Conservation (phyloP, 2,113 vertebrate species). For the Anser brachyrhynchus region DNA sequence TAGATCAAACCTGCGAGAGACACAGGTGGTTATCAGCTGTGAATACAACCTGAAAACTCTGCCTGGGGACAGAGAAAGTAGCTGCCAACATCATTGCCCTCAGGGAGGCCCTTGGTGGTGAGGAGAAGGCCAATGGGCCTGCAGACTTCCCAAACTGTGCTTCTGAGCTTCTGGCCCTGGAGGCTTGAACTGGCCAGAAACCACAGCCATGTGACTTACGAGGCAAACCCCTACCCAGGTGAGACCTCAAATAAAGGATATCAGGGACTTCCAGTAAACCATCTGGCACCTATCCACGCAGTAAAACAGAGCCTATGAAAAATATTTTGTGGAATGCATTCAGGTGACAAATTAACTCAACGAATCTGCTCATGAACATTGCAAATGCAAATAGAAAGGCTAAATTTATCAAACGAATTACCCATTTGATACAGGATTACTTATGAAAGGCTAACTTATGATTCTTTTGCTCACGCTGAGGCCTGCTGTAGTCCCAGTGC, state of each 20-base stretch:
- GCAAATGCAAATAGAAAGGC: constrained; percentile 55
- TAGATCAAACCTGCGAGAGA: neutral
- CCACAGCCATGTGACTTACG: neutral
- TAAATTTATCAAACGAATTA: constrained; percentile 40
- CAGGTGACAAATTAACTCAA: constrained; percentile 50
- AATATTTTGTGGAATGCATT: constrained; percentile 60
- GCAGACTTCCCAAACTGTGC: neutral
- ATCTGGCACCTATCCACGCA: constrained; percentile 22
- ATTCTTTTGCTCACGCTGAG: neutral
- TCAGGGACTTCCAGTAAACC: constrained; percentile 33
- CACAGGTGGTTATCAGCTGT: neutral
- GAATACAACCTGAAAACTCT: neutral
- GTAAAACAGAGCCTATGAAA: constrained; percentile 33
- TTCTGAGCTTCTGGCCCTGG: accelerated
- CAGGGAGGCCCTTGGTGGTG: accelerated
- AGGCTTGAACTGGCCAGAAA: neutral
- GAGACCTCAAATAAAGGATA: constrained; percentile 19
- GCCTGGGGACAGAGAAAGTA: accelerated
- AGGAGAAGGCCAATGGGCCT: neutral
- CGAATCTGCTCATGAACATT: neutral
- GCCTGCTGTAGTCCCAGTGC: neutral
- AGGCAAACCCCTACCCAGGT: neutral
- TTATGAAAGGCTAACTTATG: constrained; percentile 28
- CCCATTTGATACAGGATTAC: constrained; percentile 40
- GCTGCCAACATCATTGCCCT: neutral